Base-by-base conservation (phyloP, 2,888 invertebrate species). In the Pyrochroa serraticornis region DNA sequence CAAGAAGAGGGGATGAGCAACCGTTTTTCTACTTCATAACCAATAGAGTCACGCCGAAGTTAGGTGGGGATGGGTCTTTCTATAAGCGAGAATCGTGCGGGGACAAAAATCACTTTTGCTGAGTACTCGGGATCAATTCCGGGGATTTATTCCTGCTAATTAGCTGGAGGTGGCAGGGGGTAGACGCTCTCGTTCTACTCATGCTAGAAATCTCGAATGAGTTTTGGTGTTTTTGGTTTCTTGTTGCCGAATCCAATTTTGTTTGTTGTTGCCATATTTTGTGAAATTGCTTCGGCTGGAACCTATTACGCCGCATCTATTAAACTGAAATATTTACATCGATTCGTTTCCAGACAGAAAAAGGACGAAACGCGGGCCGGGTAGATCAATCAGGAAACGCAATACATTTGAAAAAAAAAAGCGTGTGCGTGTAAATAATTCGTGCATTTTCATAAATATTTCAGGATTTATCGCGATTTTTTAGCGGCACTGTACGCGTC, bases 381-480 rank as follows among this genome's bases (percentile, higher is more conserved):
- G 53, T 65, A 65, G 67, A 68, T 71, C 70, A 70, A 70, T 68
- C 68, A 64, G 70, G 63, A 67, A 71, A 68, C 66, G 68, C 68
- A 65, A 66, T 69, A 63, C 65, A 50, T 68, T 65, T 47, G 53
- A 56, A 66, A 69, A 68, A 68, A 71, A 70, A 67, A 67, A 49
- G 38, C 42, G 14, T 42, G 44, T 65, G 68, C 65, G 64, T 66
- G 66, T 72, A 67, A 72, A 71, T 71, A 68, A 70, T 70, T 69
- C 63, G 61, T 48, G 65, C 54, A 64, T 65, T 66, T 65, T 66
- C 67, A 66, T 74, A 69, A 71, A 75, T 74, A 69, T 72, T 75
- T 74, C 45, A 73, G 55, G 65, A 69, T 70, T 72, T 72, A 72
- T 73, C 71, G 72, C 69, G 66, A 71, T 69, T 70, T 73, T 66